Evolutionary conservation across 2,113 vertebrate genomes (phyloP), one percentile per base, ranked within the genome.

Genomic region (Actenoides lindsayi): DNA sequence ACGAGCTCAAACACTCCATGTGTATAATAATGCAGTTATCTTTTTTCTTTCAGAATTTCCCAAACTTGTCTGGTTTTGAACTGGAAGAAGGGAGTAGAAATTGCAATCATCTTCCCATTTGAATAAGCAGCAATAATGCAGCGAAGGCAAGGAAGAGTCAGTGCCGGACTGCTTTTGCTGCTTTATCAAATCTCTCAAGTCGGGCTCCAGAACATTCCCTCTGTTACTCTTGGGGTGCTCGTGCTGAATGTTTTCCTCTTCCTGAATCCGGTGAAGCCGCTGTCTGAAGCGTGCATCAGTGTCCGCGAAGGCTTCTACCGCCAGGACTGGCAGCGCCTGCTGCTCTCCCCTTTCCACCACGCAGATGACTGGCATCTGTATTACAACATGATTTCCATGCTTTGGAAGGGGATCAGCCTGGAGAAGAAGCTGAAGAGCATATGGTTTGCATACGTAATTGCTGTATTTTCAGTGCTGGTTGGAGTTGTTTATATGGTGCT

Each of bases 361-460:
- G 98, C 60, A 0, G 98, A 99, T 16, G 99, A 99, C 56, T 99
- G 98, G 98, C 99, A 99, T 70, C 98, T 99, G 33, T 99, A 99
- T 93, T 99, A 99, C 96, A 99, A 99, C 94, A 99, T 99, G 99
- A 95, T 83, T 11, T 99, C 99, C 56, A 98, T 99, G 95, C 97
- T 99, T 20, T 99, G 99, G 98, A 99, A 99, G 85, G 99, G 99
- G 19, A 95, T 98, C 5, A 96, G 78, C 28, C 97, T 99, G 97
- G 99, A 99, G 93, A 97, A 75, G 20, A 98, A 97, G 48, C 97
- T 99, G 64, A 99, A 98, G 21, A 98, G 98, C 41, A 3, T 80
- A 16, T 99, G 98, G 98, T 99, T 99, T 96, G 96, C 98, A 27
- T 99, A 98, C 62, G 20, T 99, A 83, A 97, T 99, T 46, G 73